phyloP scores from a whole-genome alignment of 2,113 vertebrate species.

The Marmota monax region DNA sequence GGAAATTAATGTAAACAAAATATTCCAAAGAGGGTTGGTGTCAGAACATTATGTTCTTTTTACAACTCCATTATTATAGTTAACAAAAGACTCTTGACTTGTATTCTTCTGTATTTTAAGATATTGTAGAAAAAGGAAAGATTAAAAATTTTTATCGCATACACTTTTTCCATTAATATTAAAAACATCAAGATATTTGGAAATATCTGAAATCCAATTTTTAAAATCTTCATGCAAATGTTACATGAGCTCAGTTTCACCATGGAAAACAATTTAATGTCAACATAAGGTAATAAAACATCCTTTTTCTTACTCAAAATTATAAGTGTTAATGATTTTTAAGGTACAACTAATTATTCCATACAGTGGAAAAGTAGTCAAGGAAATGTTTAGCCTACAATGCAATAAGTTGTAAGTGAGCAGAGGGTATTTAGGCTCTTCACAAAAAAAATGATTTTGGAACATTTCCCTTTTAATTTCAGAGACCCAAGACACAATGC shows the following conservation, averaged over 20 bases:
- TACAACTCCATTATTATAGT: neutral
- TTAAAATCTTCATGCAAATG: conserved; percentile 12
- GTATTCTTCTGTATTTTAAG: neutral
- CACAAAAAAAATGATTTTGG: neutral
- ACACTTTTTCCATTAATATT: neutral
- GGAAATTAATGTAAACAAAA: neutral
- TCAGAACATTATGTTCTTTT: neutral
- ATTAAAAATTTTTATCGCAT: neutral
- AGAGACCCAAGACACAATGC: neutral
- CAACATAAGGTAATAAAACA: neutral
- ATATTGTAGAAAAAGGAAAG: neutral
- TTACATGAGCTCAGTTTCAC: neutral
- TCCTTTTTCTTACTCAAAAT: neutral
- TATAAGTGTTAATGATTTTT: neutral
- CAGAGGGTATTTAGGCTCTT: neutral
- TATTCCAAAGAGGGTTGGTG: neutral
- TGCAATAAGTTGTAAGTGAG: neutral
- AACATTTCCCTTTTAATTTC: neutral
- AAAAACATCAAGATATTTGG: neutral
- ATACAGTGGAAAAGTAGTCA: neutral
- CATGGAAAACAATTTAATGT: neutral
- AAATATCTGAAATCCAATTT: neutral
- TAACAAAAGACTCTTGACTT: neutral
- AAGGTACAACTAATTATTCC: neutral
- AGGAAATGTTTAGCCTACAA: conserved; percentile 38